Evolutionary conservation across 1,140 invertebrate genomes (phyloP).

Genomic region (Sminthurinus signatus): DNA sequence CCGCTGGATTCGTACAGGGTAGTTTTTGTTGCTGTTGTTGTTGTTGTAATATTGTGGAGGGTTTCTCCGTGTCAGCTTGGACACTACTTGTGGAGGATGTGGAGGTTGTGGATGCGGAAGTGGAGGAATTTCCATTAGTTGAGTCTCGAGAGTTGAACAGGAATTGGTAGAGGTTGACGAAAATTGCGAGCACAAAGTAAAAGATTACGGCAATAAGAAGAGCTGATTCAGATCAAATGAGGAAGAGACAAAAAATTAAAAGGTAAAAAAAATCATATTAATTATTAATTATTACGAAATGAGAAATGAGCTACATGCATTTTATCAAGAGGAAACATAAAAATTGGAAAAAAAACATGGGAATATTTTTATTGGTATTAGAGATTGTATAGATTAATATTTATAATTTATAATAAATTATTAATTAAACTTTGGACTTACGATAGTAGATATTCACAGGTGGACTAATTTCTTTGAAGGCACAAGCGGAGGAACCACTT

Average conservation of each 20-base stretch:
- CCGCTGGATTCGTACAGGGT: too few relatives aligned
- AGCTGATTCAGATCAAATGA: slow-evolving; percentile 22
- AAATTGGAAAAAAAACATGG: too few relatives aligned
- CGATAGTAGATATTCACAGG: slow-evolving; percentile 39
- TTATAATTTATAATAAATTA: background rate
- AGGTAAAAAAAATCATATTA: too few relatives aligned
- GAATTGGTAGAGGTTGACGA: slow-evolving; percentile 7
- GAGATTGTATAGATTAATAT: too few relatives aligned
- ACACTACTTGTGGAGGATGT: too few relatives aligned
- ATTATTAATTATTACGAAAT: background rate
- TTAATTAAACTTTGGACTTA: slow-evolving; percentile 16
- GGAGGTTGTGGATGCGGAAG: slow-evolving; percentile 1
- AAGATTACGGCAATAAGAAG: slow-evolving; percentile 23
- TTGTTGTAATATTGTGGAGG: too few relatives aligned
- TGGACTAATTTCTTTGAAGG: slow-evolving; percentile 8
- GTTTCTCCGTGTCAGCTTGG: too few relatives aligned
- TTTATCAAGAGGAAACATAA: too few relatives aligned
- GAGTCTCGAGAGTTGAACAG: too few relatives aligned
- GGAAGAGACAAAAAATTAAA: background rate
- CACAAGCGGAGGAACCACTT: slow-evolving; percentile 12
- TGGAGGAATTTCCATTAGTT: background rate
- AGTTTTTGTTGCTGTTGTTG: too few relatives aligned
- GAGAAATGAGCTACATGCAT: too few relatives aligned
- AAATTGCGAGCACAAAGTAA: slow-evolving; percentile 14
- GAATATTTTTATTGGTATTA: too few relatives aligned